phyloP scores from a whole-genome alignment of 2,888 invertebrate genomes.

The Acutogordius australiensis region DNA sequence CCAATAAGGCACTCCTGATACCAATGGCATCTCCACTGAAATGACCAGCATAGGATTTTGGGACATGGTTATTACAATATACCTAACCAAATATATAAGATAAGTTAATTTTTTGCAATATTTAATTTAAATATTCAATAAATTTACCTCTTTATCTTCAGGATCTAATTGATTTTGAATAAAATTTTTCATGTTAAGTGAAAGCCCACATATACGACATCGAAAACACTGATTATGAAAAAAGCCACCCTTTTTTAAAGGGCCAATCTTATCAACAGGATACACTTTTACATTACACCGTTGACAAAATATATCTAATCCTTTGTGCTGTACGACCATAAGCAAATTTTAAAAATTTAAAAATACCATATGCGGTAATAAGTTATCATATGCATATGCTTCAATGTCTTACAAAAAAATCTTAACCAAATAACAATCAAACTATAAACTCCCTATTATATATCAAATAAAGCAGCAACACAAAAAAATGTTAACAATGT shows the following conservation, averaged over 20 bases:
- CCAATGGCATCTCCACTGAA: constrained; percentile 61
- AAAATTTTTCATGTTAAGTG: constrained; percentile 10
- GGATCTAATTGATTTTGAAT: constrained; percentile 10
- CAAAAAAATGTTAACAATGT: too few species aligned
- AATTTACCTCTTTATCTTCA: constrained; percentile 12
- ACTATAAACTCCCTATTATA: too few species aligned
- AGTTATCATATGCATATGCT: too few species aligned
- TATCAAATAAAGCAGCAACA: too few species aligned
- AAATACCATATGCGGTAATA: too few species aligned
- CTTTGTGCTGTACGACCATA: too few species aligned
- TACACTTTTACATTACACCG: constrained; percentile 74
- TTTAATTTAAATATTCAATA: too few species aligned
- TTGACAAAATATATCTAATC: constrained; percentile 29
- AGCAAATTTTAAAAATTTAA: too few species aligned
- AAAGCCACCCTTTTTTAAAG: constrained; percentile 70
- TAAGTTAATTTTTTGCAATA: too few species aligned
- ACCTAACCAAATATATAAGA: too few species aligned
- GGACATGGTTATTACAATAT: constrained; percentile 80
- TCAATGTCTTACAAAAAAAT: too few species aligned
- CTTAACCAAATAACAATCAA: too few species aligned
- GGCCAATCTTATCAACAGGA: constrained; percentile 70
- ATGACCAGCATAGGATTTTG: constrained; percentile 64
- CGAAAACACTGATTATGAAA: constrained; percentile 94
- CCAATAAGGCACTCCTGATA: constrained; percentile 33
- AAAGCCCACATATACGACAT: constrained; percentile 52